Evolutionary conservation across 2,888 invertebrate species (phyloP), one percentile per base, ranked within the genome.

Genomic region (Oxytorus armatus): DNA sequence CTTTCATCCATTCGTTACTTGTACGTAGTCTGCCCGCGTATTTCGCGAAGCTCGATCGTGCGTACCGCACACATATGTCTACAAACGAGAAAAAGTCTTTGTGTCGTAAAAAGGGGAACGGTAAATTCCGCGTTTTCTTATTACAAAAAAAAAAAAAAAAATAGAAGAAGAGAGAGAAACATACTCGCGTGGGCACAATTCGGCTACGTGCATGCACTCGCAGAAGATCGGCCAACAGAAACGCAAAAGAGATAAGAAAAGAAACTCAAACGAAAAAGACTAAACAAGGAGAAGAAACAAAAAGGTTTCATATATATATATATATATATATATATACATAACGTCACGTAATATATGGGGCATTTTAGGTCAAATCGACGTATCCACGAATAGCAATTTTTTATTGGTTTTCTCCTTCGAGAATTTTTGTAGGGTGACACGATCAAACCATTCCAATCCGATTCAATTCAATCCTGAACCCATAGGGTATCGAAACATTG

Each of bases 61-160:
- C 51, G 53, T 53, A 25, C 53, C 5, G 8, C 23, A 3, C 53
- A 25, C 18, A 23, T 16, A 25, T 23, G 39, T 42, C 23, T 18
- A n/a, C 55, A 57, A 51, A 63, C 49, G 63, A 53, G 73, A 79
- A 79, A 76, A 79, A 68, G 44, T 23, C 65, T 79, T 79, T 79
- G 66, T 76, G 47, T 65, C 25, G 53, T 53, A 55, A 5, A 2
- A 53, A 66, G 42, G 63, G 61, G 21, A 68, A 44, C 61, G 55
- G 55, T 29, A 44, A 72, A 79, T 79, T 79, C 53, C 66, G 33
- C 57, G 49, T 63, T 39, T 42, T 53, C 18, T 68, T 61, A 68
- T 51, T 53, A 33, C 21, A 21, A 36, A 66, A 29, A 51, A 51
- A 75, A 29, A 76, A n/a, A n/a, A n/a, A n/a, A n/a, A n/a, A n/a